These are phyloP conservation scores for Lampris megalopsis DNA, from an alignment of 2,113 vertebrate species.

Conservation along the genomic window DNA sequence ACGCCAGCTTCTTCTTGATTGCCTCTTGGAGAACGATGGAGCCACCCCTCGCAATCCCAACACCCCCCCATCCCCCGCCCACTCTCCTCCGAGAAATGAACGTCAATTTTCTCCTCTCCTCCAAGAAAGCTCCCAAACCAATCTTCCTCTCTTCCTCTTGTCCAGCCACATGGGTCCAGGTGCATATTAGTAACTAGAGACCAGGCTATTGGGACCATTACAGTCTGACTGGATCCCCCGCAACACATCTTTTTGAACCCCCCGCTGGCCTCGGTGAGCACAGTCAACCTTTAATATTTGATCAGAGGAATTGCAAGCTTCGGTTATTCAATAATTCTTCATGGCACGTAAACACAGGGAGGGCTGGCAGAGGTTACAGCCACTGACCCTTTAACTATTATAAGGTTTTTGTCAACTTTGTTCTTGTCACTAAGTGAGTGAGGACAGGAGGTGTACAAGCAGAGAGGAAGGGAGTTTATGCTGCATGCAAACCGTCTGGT, in stretches of 20 bases:
- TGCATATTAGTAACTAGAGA: slow-evolving; percentile 42
- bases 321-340: slow-evolving; percentile 67
- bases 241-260: slow-evolving; percentile 52
- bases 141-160: slow-evolving; percentile 26
- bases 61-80: slow-evolving; percentile 18
- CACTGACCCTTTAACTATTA: slow-evolving; percentile 63
- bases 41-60: slow-evolving; percentile 29
- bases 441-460: slow-evolving; percentile 17
- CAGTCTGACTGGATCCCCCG: slow-evolving; percentile 25
- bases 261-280: slow-evolving; percentile 52
- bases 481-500: slow-evolving; percentile 52
- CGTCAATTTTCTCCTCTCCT: slow-evolving; percentile 39
- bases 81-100: slow-evolving; percentile 64
- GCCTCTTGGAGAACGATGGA: slow-evolving; percentile 51
- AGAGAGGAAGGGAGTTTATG: slow-evolving; percentile 31
- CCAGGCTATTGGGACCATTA: slow-evolving; percentile 32
- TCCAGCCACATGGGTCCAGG: slow-evolving; percentile 41
- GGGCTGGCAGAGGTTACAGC: slow-evolving; percentile 22
- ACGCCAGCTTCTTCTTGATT: slow-evolving; percentile 43
- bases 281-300: slow-evolving; percentile 87
- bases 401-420: slow-evolving; percentile 49
- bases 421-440: slow-evolving; percentile 50
- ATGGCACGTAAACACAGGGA: slow-evolving; percentile 30
- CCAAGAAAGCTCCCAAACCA: slow-evolving; percentile 7
- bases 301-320: slow-evolving; percentile 77